Evolutionary conservation across 2,113 vertebrate genomes (phyloP).

Genomic region (Vanacampus margaritifer): DNA sequence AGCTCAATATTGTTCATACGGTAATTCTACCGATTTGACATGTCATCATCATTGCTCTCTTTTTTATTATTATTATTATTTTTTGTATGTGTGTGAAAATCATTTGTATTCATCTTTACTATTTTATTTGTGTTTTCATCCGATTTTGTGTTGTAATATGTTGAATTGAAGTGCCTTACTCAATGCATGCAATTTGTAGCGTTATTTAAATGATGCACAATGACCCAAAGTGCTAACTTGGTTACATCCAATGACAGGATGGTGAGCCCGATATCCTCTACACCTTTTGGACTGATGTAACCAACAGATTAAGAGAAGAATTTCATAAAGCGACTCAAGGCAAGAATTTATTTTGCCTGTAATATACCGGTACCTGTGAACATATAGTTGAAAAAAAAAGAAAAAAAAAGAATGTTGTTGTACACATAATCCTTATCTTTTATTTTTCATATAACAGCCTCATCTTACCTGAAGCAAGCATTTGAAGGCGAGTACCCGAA

Average conservation of each 20-base stretch:
- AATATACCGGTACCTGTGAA: neutral
- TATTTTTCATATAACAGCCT: constrained; percentile 57
- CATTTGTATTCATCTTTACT: no score
- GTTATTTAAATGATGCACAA: no score
- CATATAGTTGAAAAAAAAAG: neutral
- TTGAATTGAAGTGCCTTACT: no score
- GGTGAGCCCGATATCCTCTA: constrained; percentile 89
- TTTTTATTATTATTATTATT: no score
- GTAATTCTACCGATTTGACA: no score
- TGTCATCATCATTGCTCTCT: no score
- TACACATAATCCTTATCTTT: neutral
- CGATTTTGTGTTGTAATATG: no score
- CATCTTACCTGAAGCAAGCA: constrained; percentile 91
- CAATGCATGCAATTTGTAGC: no score
- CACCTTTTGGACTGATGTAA: constrained; percentile 90
- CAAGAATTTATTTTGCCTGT: constrained; percentile 57
- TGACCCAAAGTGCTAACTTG: neutral
- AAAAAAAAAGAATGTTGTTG: neutral
- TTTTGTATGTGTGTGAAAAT: no score
- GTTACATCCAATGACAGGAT: constrained; percentile 69
- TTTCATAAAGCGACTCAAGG: constrained; percentile 88
- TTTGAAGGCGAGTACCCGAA: constrained; percentile 98
- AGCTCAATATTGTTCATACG: no score
- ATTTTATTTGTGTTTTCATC: no score
- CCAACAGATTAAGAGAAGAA: constrained; percentile 81